A percentile compares a stretch with the other conserved stretches of the same genome.
These are phyloP conservation scores for Petaurus breviceps DNA, from an alignment of 2,113 vertebrate genomes.

Conservation along the genomic window DNA sequence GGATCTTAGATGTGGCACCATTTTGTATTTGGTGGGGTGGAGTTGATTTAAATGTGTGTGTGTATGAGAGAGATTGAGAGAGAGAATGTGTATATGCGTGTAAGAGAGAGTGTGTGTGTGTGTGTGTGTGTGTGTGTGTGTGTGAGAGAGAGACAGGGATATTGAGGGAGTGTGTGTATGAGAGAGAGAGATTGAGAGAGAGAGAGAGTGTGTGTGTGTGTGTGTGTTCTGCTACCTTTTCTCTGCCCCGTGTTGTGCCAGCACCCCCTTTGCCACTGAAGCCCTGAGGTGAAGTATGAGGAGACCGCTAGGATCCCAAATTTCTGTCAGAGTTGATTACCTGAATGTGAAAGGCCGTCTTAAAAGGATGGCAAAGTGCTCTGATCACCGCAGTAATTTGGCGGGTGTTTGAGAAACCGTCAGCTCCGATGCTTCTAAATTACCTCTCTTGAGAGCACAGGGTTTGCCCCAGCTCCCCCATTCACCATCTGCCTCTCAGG, in stretches of 20 bases:
- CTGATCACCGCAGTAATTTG: not conserved
- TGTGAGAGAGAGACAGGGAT: no score
- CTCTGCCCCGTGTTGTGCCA: not conserved
- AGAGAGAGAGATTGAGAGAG: no score
- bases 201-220: no score
- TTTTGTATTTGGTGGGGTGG: not conserved
- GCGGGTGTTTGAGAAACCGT: constrained; percentile 24
- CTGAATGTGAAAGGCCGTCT: not conserved
- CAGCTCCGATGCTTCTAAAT: constrained; percentile 44
- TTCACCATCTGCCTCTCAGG: constrained; percentile 46
- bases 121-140: no score
- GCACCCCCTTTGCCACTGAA: not conserved
- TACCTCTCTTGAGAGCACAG: constrained; percentile 31
- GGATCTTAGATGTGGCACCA: not conserved
- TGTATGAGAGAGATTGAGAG: no score
- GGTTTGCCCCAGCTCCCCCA: constrained; percentile 26
- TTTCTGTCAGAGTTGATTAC: not conserved
- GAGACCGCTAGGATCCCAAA: constrained; percentile 4
- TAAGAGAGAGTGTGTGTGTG: no score
- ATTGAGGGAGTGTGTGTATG: no score
- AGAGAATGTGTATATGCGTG: no score
- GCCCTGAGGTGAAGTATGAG: not conserved
- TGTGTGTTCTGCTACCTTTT: no score
- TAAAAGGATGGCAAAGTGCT: not conserved
- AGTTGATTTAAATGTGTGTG: not conserved